Conservation (phyloP, 2,888 invertebrate genomes). For the Platycnemis pennipes region DNA sequence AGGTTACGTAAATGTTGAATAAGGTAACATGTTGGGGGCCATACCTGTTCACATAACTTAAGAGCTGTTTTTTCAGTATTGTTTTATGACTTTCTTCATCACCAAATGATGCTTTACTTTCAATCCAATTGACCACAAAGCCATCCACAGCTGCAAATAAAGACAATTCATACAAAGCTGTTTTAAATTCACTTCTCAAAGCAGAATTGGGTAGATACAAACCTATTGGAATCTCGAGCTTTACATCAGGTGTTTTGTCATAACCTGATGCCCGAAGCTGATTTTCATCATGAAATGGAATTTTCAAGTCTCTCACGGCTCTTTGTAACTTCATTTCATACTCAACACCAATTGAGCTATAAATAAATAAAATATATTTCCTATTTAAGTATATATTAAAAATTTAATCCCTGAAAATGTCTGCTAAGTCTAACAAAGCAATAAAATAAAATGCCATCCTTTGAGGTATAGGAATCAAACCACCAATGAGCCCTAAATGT, state of each 20-base stretch:
- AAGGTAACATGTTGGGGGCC: slow-evolving; percentile 22
- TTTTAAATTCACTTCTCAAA: background rate
- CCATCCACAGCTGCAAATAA: slow-evolving; percentile 85
- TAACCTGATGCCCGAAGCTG: slow-evolving; percentile 90
- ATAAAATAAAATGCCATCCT: too few species aligned
- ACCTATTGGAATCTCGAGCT: slow-evolving; percentile 91
- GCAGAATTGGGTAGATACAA: slow-evolving; percentile 29
- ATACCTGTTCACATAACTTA: slow-evolving; percentile 92
- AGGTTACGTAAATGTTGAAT: too few species aligned
- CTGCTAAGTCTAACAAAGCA: too few species aligned
- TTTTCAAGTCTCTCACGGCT: slow-evolving; percentile 82
- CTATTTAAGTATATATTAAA: too few species aligned
- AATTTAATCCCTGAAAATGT: too few species aligned
- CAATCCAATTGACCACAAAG: slow-evolving; percentile 95
- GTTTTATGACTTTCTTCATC: slow-evolving; percentile 89
- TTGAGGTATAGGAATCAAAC: too few species aligned
- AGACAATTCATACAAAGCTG: background rate
- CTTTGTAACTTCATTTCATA: slow-evolving; percentile 89
- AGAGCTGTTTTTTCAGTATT: slow-evolving; percentile 91
- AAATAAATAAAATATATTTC: slow-evolving; percentile 73
- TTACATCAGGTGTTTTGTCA: slow-evolving; percentile 97
- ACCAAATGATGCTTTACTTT: slow-evolving; percentile 97
- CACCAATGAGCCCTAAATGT: too few species aligned
- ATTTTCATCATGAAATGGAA: slow-evolving; percentile 88
- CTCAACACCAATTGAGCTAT: slow-evolving; percentile 90